Evolutionary conservation across 2,113 vertebrate species (phyloP).

Genomic region (Ondatra zibethicus): DNA sequence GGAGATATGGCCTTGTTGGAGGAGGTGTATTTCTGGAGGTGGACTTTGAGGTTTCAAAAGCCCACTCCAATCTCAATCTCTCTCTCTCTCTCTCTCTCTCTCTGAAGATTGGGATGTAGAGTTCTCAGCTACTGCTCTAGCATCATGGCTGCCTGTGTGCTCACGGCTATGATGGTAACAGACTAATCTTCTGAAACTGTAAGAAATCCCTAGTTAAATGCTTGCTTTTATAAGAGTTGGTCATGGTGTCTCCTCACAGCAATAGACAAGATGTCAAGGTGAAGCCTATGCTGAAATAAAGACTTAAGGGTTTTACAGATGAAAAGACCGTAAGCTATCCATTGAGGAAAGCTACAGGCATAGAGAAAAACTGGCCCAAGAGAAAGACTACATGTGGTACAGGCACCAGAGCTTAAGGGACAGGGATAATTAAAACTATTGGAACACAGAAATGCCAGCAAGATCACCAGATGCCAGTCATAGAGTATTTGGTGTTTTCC

Average conservation of each 20-base stretch:
- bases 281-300: neutral
- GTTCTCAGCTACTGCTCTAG: neutral
- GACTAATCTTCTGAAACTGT: neutral
- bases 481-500: too few relatives aligned
- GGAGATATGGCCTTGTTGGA: neutral
- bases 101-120: neutral
- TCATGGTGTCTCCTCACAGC: neutral
- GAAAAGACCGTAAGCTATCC: too few relatives aligned
- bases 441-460: neutral
- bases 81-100: neutral
- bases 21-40: neutral
- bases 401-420: neutral
- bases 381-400: neutral
- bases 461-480: neutral
- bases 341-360: neutral
- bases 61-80: neutral
- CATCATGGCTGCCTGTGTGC: neutral
- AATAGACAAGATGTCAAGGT: neutral
- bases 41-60: neutral
- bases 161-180: neutral
- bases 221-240: neutral
- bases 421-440: too few relatives aligned
- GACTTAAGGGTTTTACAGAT: neutral
- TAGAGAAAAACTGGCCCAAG: too few relatives aligned
- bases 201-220: neutral